Conservation (phyloP, 37 sponge, comb jelly and placozoan genomes). For the Crambe crambe region DNA sequence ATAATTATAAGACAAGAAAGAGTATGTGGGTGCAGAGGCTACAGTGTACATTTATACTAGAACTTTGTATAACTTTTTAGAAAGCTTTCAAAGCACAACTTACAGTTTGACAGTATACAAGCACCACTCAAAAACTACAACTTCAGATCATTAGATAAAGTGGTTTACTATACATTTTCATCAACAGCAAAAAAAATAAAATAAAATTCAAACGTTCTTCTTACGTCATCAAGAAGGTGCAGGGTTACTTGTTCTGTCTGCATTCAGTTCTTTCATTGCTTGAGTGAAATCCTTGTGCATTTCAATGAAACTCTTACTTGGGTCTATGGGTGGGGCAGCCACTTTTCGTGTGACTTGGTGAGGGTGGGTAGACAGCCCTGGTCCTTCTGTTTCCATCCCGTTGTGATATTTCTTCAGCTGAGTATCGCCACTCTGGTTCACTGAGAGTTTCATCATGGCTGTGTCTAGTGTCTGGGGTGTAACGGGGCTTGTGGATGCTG, state of each 20-base stretch:
- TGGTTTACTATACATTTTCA: too few species aligned
- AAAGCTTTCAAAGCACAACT: too few species aligned
- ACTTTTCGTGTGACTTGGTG: slow-evolving; percentile 6
- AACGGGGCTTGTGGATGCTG: background rate
- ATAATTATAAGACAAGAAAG: too few species aligned
- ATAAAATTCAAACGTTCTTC: too few species aligned
- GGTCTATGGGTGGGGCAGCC: slow-evolving; percentile 34
- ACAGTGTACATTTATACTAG: too few species aligned
- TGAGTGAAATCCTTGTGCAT: slow-evolving; percentile 58
- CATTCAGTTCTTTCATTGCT: slow-evolving; percentile 33
- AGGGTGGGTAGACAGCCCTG: slow-evolving; percentile 8
- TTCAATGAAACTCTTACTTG: slow-evolving; percentile 32
- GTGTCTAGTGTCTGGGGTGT: background rate
- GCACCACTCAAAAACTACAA: too few species aligned
- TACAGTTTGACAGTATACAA: too few species aligned
- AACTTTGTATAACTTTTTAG: too few species aligned
- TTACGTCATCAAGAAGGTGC: too few species aligned
- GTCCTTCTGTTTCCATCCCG: background rate
- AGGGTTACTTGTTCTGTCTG: slow-evolving; percentile 22
- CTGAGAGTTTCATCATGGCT: background rate
- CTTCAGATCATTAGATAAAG: too few species aligned
- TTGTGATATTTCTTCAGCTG: background rate
- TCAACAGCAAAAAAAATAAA: too few species aligned
- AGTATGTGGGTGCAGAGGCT: too few species aligned
- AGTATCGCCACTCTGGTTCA: background rate